Base-by-base conservation (phyloP, 2,888 invertebrate species). In the Chrysolina oricalcia region DNA sequence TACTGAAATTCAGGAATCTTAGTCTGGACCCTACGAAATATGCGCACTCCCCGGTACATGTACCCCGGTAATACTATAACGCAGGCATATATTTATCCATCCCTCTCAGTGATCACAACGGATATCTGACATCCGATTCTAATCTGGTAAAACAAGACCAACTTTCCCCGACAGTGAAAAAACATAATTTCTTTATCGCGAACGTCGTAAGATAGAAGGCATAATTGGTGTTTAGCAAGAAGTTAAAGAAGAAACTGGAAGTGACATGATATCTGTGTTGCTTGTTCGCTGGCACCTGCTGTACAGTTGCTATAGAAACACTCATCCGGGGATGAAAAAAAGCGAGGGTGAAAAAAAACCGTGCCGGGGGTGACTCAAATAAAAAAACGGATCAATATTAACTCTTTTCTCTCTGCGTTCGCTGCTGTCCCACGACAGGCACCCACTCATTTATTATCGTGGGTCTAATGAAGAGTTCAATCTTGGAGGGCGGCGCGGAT, bases 301-400 rank as follows among this genome's bases (percentile, higher is more conserved):
- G 88, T 89, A 90, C 90, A 90, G 91, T 91, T 91, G 91, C 91
- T 91, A 91, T 91, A 91, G 91, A 90, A 91, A 91, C 91, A 91
- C 91, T 91, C 90, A 90, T 91, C 90, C 90, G 89, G 88, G 89
- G 89, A 88, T 87, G 87, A 87, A 88, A 88, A 88, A 88, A 87
- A 87, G 86, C 87, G 87, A 87, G 91, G 91, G 91, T 90, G 91
- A 91, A 91, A 91, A 85, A 91, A 90, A 90, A 82, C 80, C 90
- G 89, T 90, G 72, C 75, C 76, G 90, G 89, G 91, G 90, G 91
- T 91, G 91, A 91, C 91, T 91, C 91, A 90, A 91, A 91, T 91
- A 91, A 91, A 91, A 90, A 91, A 91, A 90, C 91, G 91, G 91
- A 92, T 92, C 92, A 91, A 92, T 92, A 92, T 92, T 92, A 92